phyloP scores from a whole-genome alignment of 2,888 invertebrate genomes.

The Odontocolon sp. region DNA sequence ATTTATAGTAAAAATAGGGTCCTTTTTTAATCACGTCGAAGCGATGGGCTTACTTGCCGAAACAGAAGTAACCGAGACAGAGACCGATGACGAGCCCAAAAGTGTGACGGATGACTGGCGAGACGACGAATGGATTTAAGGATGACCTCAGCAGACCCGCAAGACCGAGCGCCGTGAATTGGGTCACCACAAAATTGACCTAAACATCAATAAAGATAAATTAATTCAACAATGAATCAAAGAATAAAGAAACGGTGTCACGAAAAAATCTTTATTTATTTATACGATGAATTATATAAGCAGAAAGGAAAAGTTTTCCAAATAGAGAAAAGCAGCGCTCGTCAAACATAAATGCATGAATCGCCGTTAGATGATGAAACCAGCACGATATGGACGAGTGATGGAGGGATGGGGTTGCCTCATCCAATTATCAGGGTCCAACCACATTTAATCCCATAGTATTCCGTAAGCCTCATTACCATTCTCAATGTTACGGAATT shows the following conservation, averaged over 20 bases:
- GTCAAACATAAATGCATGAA: not conserved
- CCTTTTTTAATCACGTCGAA: conserved; percentile 23
- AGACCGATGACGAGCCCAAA: conserved; percentile 91
- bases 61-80: conserved; percentile 93
- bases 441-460: conserved; percentile 28
- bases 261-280: not conserved
- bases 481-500: conserved; percentile 4
- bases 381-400: not conserved
- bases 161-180: conserved; percentile 89
- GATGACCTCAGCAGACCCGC: conserved; percentile 90
- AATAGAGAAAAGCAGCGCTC: not conserved
- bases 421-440: conserved; percentile 38
- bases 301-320: not conserved
- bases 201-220: conserved; percentile 78
- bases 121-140: conserved; percentile 87
- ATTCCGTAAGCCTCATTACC: not conserved
- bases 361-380: not conserved
- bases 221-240: not conserved
- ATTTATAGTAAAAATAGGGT: not conserved
- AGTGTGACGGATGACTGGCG: conserved; percentile 88
- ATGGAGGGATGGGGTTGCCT: conserved; percentile 13
- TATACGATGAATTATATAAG: not conserved
- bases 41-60: conserved; percentile 87
- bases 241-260: not conserved
- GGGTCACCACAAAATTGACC: conserved; percentile 93